Evolutionary conservation across 2,113 vertebrate species (phyloP), one percentile per base, ranked within the genome.

Genomic region (Bettongia penicillata): DNA sequence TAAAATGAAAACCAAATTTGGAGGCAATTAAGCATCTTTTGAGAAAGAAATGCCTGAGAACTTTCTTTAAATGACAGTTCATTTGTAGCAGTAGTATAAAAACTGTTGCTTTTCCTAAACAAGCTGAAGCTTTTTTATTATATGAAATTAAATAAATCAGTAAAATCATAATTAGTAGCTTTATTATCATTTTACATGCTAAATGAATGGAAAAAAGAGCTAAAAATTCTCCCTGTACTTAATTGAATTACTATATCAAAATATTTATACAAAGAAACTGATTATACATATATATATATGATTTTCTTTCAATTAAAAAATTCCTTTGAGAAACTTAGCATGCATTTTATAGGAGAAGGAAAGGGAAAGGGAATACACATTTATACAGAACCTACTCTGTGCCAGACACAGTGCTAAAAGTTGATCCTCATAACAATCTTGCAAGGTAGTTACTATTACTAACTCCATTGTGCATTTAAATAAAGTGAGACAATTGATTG

Each of bases 11-110:
- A 48, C 24, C 0, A 0, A 2, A 8, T 93, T 68, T 92, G 22
- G 23, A 89, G 68, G 23, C 92, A 97, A 96, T 94, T 96, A 96
- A 96, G 53, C 90, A 10, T 93, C n/a, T 89, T 93, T 68, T 96
- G 90, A 25, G n/a, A 95, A 98, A 95, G 51, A 95, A 77, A 77
- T 94, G 47, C 26, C 89, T 61, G 89, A 84, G 68, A 94, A 95
- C 8, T 77, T 93, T 68, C 91, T 52, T 57, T 91, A 48, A 57
- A 77, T 50, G 25, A 53, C 28, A 48, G 5, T 51, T 95, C 89
- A 37, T 55, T 94, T 91, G 48, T 8, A 50, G 25, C 91, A 52
- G 22, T 47, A 89, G 25, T 51, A 68, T 2, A 1, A 90, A 95
- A 16, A 93, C 22, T 43, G n/a, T 61, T 28, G 8, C 93, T 84